Percentiles rank a stretch among this genome's conserved stretches.
Conservation (phyloP, 2,888 invertebrate genomes). For the Parnassius smintheus region DNA sequence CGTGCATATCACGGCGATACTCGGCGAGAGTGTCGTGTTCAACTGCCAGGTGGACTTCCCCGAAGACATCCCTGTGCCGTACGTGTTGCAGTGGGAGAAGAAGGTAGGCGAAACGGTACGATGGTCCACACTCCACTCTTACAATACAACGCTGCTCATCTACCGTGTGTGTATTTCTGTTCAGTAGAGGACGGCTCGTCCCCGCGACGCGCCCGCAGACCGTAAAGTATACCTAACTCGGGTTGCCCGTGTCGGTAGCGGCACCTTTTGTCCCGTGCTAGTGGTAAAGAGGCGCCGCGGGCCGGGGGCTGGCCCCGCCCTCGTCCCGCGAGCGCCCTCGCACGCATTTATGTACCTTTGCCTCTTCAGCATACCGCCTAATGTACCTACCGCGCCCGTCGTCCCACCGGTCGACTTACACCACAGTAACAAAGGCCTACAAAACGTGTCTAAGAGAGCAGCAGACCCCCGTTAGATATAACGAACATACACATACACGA, state of each 20-base stretch:
- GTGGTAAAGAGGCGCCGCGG: conserved; percentile 68
- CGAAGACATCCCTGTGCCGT: conserved; percentile 96
- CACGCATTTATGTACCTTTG: conserved; percentile 69
- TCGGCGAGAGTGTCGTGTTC: conserved; percentile 98
- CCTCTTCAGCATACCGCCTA: conserved; percentile 72
- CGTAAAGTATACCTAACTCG: conserved; percentile 69
- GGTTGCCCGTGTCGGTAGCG: conserved; percentile 55
- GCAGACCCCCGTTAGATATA: conserved; percentile 79
- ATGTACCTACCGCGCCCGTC: conserved; percentile 62
- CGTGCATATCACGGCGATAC: conserved; percentile 97
- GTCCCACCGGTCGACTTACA: conserved; percentile 41
- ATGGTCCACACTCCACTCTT: conserved; percentile 83
- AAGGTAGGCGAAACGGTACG: conserved; percentile 98
- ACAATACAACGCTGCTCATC: conserved; percentile 80
- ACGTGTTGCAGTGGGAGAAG: conserved; percentile 99
- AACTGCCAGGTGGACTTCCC: conserved; percentile 99
- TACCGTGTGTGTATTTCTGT: conserved; percentile 81
- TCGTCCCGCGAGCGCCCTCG: conserved; percentile 65
- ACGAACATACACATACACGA: conserved; percentile 74
- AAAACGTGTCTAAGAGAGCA: conserved; percentile 82
- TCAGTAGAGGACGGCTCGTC: conserved; percentile 79
- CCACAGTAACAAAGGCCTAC: conserved; percentile 81
- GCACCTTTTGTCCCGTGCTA: conserved; percentile 66
- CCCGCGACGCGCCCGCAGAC: conserved; percentile 72
- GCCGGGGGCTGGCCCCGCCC: conserved; percentile 57